A percentile compares a stretch with the other conserved stretches of the same genome.
Conservation (phyloP, 2,888 invertebrate species). For the Campopleginae sp. region DNA sequence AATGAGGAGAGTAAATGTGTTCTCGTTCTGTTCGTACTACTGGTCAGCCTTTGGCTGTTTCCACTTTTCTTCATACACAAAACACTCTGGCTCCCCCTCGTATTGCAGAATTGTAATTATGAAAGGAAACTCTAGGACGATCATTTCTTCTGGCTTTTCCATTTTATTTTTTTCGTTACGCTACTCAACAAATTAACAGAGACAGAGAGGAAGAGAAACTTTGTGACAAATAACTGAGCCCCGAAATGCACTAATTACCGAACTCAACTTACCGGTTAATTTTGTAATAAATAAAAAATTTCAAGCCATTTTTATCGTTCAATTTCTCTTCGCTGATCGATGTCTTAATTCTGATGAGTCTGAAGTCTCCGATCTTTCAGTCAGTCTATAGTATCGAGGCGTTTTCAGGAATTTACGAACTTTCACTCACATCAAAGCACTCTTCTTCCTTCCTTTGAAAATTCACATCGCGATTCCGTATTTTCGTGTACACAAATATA, state of each 20-base stretch:
- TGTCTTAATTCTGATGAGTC: neutral
- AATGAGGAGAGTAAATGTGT: constrained; percentile 34
- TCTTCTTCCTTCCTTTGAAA: neutral
- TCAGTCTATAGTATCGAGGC: neutral
- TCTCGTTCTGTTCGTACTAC: constrained; percentile 2
- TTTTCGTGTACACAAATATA: neutral
- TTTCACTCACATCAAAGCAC: too few species aligned
- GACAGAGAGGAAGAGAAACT: neutral
- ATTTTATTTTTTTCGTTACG: neutral
- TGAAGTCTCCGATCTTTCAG: neutral
- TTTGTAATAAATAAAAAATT: neutral
- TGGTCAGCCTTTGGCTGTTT: constrained; percentile 58
- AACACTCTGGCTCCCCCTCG: constrained; percentile 29
- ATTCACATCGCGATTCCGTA: neutral
- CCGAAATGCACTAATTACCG: constrained; percentile 13
- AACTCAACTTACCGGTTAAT: neutral
- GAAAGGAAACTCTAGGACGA: constrained; percentile 14
- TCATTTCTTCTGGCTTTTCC: neutral
- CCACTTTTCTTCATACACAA: constrained; percentile 29
- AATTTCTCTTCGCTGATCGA: neutral
- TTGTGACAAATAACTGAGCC: constrained; percentile 28
- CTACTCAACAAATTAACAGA: constrained; percentile 29
- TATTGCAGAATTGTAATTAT: constrained; percentile 34
- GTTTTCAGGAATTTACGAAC: neutral
- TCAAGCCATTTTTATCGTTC: neutral